These are phyloP conservation scores for Lasioglossum morio DNA, from an alignment of 2,888 invertebrate species.

Conservation along the genomic window DNA sequence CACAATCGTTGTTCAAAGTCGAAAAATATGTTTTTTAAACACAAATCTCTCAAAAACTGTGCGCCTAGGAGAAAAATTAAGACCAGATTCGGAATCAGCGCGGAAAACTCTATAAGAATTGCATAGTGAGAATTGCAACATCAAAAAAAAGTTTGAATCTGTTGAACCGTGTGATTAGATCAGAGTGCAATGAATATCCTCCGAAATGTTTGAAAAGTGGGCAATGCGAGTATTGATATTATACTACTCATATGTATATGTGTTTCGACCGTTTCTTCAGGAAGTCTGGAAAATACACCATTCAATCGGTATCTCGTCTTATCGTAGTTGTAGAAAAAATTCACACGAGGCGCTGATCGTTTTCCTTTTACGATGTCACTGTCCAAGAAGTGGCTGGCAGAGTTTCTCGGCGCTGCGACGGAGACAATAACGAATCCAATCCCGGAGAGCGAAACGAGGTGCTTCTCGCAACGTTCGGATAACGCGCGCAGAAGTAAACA, in stretches of 20 bases:
- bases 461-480: constrained; percentile 24
- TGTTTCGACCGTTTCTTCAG: background rate
- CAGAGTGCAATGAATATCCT: background rate
- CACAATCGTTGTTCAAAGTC: no score
- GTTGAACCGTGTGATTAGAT: no score
- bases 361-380: background rate
- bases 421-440: constrained; percentile 8
- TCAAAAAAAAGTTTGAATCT: no score
- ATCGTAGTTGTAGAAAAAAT: background rate
- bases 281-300: background rate
- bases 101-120: no score
- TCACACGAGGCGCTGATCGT: background rate
- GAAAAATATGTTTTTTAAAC: no score
- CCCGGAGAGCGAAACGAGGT: background rate
- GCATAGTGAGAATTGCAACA: no score
- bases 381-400: background rate
- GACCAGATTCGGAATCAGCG: no score
- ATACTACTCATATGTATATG: no score
- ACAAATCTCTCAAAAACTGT: no score
- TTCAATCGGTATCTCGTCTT: background rate
- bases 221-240: no score
- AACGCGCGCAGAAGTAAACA: constrained; percentile 49
- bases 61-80: no score
- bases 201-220: background rate
- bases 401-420: background rate